Percentiles rank a stretch among this genome's conserved stretches.
Evolutionary conservation across 92 coral and sea anemone species (phyloP).

Genomic region (Zoanthus sociatus): DNA sequence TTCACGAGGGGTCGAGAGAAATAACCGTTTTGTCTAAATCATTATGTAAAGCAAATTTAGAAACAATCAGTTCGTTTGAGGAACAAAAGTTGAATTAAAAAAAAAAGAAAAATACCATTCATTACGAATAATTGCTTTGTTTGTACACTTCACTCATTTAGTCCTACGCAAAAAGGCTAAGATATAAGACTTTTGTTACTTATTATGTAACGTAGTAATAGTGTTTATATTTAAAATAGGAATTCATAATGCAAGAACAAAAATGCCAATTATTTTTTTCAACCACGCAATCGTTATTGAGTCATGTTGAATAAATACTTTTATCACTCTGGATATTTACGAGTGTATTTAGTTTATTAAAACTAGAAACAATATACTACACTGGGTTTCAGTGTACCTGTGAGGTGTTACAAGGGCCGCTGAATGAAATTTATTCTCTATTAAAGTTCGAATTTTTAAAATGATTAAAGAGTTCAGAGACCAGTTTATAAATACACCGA

Average conservation of each 20-base stretch:
- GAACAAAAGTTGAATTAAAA: neutral
- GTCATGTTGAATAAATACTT: neutral
- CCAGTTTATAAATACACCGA: too few relatives aligned
- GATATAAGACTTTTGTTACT: neutral
- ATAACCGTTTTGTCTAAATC: constrained; percentile 33
- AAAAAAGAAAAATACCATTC: neutral
- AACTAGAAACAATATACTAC: too few relatives aligned
- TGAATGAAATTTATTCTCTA: too few relatives aligned
- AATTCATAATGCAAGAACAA: neutral
- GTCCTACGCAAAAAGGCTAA: neutral
- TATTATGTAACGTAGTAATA: neutral
- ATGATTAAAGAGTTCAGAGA: too few relatives aligned
- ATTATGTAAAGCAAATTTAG: neutral
- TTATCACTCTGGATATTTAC: neutral
- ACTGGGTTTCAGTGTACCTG: too few relatives aligned
- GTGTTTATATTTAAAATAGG: neutral
- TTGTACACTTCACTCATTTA: neutral
- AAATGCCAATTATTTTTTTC: neutral
- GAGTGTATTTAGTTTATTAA: too few relatives aligned
- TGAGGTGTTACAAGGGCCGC: too few relatives aligned
- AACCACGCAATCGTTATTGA: neutral
- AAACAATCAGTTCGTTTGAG: constrained; percentile 20
- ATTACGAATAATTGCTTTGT: neutral
- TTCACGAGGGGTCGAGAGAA: constrained; percentile 41
- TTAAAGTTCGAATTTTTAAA: too few relatives aligned